Conservation (phyloP, 53 echinoderm and acorn worm genomes). For the Arbacia lixula region DNA sequence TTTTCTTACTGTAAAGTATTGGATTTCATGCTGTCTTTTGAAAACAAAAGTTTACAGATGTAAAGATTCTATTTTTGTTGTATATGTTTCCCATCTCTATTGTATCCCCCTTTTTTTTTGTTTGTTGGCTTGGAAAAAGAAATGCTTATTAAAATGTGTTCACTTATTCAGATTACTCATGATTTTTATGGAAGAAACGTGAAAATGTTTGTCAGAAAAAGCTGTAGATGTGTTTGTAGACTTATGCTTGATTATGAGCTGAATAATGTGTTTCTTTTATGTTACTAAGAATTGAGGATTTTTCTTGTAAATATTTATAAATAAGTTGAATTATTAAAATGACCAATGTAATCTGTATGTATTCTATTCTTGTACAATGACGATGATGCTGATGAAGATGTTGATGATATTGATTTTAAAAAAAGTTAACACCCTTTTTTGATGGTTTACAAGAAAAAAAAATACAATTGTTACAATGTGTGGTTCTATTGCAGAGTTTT, state of each 20-base stretch:
- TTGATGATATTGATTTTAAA: conserved; percentile 18
- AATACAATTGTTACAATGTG: neutral
- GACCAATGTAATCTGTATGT: conserved; percentile 55
- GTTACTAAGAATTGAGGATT: conserved; percentile 10
- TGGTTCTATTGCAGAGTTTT: neutral
- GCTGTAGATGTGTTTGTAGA: conserved; percentile 1
- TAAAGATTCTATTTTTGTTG: conserved; percentile 50
- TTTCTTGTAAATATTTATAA: conserved; percentile 56
- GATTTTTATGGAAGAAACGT: conserved; percentile 14
- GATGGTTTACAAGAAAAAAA: conserved; percentile 1
- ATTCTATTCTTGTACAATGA: conserved; percentile 42
- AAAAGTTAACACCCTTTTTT: conserved; percentile 21
- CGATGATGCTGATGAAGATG: neutral
- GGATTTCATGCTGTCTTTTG: conserved; percentile 30
- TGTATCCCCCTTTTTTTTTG: no score
- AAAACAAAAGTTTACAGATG: conserved; percentile 5
- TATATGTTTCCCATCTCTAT: conserved; percentile 28
- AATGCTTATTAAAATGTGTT: conserved; percentile 18
- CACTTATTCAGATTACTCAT: conserved; percentile 23
- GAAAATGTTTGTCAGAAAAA: conserved; percentile 1
- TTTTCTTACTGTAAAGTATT: conserved; percentile 40
- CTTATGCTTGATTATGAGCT: conserved; percentile 9
- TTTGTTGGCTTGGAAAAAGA: conserved; percentile 5
- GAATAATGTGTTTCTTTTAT: conserved; percentile 16
- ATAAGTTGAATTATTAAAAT: conserved; percentile 50